A percentile compares a stretch with the other conserved stretches of the same genome.
These are phyloP conservation scores for Strigamia crassipes DNA, from an alignment of 2,888 invertebrate genomes.

Conservation along the genomic window DNA sequence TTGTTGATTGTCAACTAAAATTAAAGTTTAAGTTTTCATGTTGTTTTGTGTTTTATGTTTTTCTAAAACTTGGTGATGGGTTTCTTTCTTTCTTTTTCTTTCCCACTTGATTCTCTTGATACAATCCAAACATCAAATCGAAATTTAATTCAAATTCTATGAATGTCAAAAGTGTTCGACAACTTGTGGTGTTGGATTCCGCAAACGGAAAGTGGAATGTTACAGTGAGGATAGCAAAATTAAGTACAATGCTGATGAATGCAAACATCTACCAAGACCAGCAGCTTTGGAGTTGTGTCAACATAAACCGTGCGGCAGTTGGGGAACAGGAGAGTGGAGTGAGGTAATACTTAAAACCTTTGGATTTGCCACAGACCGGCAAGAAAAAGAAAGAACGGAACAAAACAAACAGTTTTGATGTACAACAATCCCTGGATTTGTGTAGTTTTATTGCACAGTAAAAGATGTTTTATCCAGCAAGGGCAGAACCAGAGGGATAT, in stretches of 20 bases:
- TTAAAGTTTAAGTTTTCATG: too few relatives aligned
- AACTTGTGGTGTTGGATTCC: constrained; percentile 68
- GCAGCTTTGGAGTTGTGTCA: constrained; percentile 63
- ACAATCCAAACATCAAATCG: background rate
- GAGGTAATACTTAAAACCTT: constrained; percentile 57
- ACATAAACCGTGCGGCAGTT: constrained; percentile 58
- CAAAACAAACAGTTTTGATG: background rate
- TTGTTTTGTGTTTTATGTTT: background rate
- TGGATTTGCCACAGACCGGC: background rate
- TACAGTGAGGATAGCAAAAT: constrained; percentile 55
- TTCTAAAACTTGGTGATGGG: background rate
- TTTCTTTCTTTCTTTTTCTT: background rate
- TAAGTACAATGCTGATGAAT: constrained; percentile 50
- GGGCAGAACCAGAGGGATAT: too few relatives aligned
- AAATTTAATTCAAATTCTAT: background rate
- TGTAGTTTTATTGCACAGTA: background rate
- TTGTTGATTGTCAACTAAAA: too few relatives aligned
- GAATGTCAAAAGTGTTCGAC: constrained; percentile 65
- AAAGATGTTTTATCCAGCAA: too few relatives aligned
- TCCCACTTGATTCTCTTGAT: background rate
- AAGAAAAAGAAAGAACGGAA: background rate
- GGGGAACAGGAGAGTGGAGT: constrained; percentile 66
- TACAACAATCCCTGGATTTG: too few relatives aligned
- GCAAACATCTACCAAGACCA: constrained; percentile 58
- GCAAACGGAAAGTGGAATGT: constrained; percentile 65